Evolutionary conservation across 1,140 invertebrate species (phyloP).

Genomic region (Aricia agestis): DNA sequence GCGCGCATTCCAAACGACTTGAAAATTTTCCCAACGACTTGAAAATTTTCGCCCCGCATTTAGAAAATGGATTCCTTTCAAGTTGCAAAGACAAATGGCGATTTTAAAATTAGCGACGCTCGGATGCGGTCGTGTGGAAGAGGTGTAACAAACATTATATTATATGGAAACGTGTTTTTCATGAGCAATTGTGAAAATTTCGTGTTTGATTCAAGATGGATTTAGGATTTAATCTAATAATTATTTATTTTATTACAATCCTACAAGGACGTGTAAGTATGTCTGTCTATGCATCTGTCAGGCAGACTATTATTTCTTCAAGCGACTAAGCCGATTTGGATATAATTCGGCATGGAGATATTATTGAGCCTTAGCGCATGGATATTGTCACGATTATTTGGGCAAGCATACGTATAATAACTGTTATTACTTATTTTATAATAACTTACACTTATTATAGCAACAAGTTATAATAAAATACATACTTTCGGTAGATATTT

Average conservation of each 20-base stretch:
- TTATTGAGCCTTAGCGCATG: no score
- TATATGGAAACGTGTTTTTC: background rate
- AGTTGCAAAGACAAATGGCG: slow-evolving; percentile 41
- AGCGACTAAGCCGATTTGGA: no score
- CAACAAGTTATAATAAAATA: background rate
- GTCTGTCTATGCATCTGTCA: no score
- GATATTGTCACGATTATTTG: no score
- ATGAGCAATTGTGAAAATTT: background rate
- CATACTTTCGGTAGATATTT: background rate
- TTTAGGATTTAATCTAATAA: background rate
- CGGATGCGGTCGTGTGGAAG: slow-evolving; percentile 16
- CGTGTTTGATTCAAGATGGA: background rate
- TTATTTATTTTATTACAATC: no score
- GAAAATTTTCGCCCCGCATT: slow-evolving; percentile 52
- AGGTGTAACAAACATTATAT: slow-evolving; percentile 11
- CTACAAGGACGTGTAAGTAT: no score
- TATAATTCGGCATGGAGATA: no score
- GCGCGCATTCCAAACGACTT: slow-evolving; percentile 33
- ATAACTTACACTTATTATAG: no score
- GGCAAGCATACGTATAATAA: no score
- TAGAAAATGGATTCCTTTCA: slow-evolving; percentile 45
- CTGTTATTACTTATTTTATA: no score
- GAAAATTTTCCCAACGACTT: slow-evolving; percentile 49
- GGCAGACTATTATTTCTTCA: no score
- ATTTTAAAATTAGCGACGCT: slow-evolving; percentile 30